phyloP scores from a whole-genome alignment of 2,113 vertebrate species.

The Pterocles orientalis region DNA sequence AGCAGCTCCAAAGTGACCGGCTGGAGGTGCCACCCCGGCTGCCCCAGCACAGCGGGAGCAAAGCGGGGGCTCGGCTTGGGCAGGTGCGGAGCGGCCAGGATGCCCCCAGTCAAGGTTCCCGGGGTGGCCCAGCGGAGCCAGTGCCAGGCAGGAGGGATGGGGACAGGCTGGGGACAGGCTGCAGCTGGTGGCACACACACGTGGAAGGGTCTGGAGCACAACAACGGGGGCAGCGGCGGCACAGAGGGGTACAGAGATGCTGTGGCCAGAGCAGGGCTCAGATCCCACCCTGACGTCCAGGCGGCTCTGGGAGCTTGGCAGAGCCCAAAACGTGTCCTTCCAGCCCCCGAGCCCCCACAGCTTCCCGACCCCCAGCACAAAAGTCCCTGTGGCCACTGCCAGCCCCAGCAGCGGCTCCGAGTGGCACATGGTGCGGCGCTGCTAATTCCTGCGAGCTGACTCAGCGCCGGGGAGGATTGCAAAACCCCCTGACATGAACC shows the following conservation, averaged over 20 bases:
- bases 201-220: not conserved
- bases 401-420: not conserved
- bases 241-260: fast-evolving
- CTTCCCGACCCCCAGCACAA: not conserved
- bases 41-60: not conserved
- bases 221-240: fast-evolving
- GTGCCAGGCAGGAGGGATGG: not conserved
- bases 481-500: conserved; percentile 42
- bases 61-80: not conserved
- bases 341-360: not conserved
- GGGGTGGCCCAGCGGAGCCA: not conserved
- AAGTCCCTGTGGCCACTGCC: not conserved
- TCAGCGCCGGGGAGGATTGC: conserved; percentile 29
- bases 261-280: not conserved
- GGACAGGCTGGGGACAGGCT: too few relatives aligned
- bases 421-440: not conserved
- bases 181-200: not conserved
- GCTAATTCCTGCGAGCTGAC: conserved; percentile 36
- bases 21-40: not conserved
- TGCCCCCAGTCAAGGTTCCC: not conserved
- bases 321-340: not conserved
- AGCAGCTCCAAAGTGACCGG: not conserved
- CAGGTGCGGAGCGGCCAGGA: not conserved
- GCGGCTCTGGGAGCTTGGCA: not conserved
- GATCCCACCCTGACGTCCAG: too few relatives aligned